Percentiles rank a stretch among this genome's conserved stretches.
Evolutionary conservation across 2,797 vertebrate species (phyloP).

Genomic region (Vespertilio murinus): DNA sequence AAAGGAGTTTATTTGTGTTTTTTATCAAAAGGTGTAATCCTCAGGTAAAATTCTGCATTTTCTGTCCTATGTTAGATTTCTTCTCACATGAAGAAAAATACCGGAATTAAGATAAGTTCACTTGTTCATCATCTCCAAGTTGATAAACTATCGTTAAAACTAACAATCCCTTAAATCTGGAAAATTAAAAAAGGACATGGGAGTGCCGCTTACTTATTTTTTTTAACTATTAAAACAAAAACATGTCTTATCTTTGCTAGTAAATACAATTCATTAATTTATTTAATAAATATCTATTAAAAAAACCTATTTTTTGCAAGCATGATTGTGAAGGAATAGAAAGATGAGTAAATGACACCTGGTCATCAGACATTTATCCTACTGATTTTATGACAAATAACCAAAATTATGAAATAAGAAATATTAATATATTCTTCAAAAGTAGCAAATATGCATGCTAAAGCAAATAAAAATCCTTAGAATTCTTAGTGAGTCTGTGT

Average conservation of each 20-base stretch:
- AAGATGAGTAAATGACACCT: background rate
- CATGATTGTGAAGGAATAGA: background rate
- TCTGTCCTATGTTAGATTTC: background rate
- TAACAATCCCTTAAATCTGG: background rate
- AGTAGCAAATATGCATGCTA: background rate
- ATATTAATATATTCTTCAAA: background rate
- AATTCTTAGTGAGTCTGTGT: background rate
- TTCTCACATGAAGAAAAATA: conserved; percentile 16
- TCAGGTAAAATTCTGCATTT: conserved; percentile 34
- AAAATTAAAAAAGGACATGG: background rate
- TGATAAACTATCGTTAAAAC: conserved; percentile 13
- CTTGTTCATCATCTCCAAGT: conserved; percentile 8
- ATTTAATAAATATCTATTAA: background rate
- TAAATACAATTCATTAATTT: background rate
- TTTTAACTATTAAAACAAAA: background rate
- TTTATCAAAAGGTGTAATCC: background rate
- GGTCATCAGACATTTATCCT: background rate
- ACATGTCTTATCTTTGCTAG: background rate
- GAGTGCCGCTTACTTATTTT: background rate
- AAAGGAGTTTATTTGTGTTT: background rate
- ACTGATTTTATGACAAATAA: background rate
- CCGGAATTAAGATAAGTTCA: background rate
- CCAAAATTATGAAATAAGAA: background rate
- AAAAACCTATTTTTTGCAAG: background rate
- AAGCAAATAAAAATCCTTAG: background rate